Evolutionary conservation across 2,113 vertebrate genomes (phyloP).

Genomic region (Aegithalos caudatus): DNA sequence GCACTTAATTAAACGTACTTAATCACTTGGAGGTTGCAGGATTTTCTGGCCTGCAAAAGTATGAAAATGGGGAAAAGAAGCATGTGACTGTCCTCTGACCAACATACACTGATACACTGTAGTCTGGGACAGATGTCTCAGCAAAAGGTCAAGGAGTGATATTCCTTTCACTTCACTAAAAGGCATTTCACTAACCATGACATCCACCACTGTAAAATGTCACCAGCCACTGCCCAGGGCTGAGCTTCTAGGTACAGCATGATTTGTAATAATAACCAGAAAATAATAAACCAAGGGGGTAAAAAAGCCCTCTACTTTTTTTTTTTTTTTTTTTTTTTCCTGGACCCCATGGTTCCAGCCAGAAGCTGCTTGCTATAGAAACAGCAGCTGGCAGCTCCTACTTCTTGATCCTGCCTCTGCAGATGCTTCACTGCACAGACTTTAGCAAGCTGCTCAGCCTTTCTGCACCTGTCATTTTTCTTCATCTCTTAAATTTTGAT

Average conservation of each 20-base stretch:
- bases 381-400: not conserved
- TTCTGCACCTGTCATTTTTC: conserved; percentile 10
- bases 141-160: not conserved
- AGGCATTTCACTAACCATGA: not conserved
- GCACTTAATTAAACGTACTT: not conserved
- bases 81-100: not conserved
- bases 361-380: not conserved
- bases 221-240: not conserved
- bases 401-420: not conserved
- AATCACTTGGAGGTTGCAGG: not conserved
- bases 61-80: not conserved
- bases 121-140: not conserved
- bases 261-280: not conserved
- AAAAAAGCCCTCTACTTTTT: not conserved
- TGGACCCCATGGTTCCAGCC: not conserved
- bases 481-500: not conserved
- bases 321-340: not conserved
- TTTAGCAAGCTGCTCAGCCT: not conserved
- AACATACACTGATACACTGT: not conserved
- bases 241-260: not conserved
- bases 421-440: not conserved
- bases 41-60: not conserved
- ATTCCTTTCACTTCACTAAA: conserved; percentile 20
- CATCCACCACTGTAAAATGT: not conserved
- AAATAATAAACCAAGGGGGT: not conserved